Base-by-base conservation (phyloP, 2,797 vertebrate genomes). In the Chromobotia macracanthus region DNA sequence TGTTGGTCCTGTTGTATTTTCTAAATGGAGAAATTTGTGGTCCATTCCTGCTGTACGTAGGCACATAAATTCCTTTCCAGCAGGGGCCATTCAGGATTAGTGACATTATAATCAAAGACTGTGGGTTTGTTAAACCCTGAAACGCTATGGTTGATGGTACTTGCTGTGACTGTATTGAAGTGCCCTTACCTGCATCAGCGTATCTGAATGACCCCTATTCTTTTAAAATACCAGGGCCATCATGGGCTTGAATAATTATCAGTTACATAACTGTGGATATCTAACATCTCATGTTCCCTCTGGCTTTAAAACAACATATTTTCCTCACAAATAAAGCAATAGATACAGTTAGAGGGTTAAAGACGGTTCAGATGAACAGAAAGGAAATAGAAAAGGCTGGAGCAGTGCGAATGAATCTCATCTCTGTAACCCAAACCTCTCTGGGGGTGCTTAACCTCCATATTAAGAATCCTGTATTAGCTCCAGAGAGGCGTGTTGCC, bases 401-500 rank as follows among this genome's bases (percentile, higher is more conserved):
- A 44, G 41, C 41, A 10, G 9, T 44, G 41, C 41, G 41, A 82
- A 72, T 71, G 55, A 61, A 73, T 75, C 81, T 28, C 77, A 77
- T 46, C 28, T 19, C 41, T 72, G 77, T 46, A 80, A 80, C 82
- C 87, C 87, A 86, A 89, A 88, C 77, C 86, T 82, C 82, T 89
- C 85, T 85, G 88, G 58, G 88, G 86, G 75, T 80, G 85, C 21
- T 82, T 87, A 83, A 75, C 83, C 85, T 87, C 84, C 58, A 65
- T 65, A 53, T 61, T 77, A 67, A 73, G 16, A 21, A 81, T 65
- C 78, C 66, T 46, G 75, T 76, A 81, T 89, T 88, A 87, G 86
- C 48, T 83, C 85, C 76, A 86, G 85, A 85, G 88, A 92, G 89
- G 90, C 86, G 85, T 88, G 92, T 92, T 93, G 91, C 91, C 89